These are phyloP conservation scores for Mycteria americana DNA, from an alignment of 2,797 vertebrate genomes.

Conservation along the genomic window DNA sequence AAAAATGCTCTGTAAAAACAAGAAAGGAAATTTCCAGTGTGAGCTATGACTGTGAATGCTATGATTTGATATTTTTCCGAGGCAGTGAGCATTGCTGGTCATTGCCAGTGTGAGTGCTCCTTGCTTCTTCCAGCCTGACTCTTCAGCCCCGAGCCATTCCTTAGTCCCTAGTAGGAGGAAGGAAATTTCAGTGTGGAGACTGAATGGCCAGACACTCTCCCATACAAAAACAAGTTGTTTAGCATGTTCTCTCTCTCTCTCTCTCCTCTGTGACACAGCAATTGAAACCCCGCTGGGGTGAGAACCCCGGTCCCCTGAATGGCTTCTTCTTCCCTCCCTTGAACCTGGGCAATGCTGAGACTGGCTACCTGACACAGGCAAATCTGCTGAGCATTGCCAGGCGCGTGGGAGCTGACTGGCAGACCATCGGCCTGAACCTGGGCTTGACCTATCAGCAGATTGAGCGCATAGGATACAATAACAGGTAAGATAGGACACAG, in stretches of 20 bases:
- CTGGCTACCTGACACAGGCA: constrained; percentile 91
- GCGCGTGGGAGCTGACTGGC: constrained; percentile 89
- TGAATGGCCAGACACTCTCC: background rate
- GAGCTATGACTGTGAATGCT: background rate
- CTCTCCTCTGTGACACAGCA: constrained; percentile 49
- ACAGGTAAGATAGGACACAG: constrained; percentile 75
- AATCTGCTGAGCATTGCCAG: constrained; percentile 91
- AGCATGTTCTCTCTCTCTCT: background rate
- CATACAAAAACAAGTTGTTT: background rate
- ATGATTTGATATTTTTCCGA: background rate
- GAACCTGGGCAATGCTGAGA: constrained; percentile 92
- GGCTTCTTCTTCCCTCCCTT: constrained; percentile 78
- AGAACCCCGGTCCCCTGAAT: background rate
- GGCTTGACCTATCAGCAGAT: constrained; percentile 86
- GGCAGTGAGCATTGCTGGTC: background rate
- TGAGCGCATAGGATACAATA: constrained; percentile 83
- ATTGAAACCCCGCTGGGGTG: constrained; percentile 57
- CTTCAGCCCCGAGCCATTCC: background rate
- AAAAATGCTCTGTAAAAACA: background rate
- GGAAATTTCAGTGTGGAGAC: background rate
- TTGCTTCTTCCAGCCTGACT: background rate
- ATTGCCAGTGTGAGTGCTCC: background rate
- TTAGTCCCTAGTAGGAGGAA: background rate
- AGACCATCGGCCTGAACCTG: constrained; percentile 86
- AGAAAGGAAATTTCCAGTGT: background rate